phyloP scores from a whole-genome alignment of 2,113 vertebrate genomes.

The Dasyornis broadbenti region DNA sequence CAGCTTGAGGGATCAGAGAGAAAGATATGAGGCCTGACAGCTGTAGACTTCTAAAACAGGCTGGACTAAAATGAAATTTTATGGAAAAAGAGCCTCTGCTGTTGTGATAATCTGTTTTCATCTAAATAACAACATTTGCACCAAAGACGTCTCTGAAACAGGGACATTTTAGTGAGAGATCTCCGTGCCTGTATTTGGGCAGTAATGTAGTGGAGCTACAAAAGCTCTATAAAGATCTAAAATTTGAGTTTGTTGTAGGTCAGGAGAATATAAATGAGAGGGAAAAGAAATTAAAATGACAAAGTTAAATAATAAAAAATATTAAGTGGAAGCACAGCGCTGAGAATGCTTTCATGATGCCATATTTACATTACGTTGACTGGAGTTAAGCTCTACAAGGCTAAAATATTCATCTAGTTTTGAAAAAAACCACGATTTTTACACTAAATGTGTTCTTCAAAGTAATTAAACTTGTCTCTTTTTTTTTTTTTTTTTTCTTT shows the following conservation, averaged over 20 bases:
- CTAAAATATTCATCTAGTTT: constrained; percentile 23
- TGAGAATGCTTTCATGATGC: not conserved
- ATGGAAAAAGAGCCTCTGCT: not conserved
- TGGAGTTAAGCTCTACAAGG: not conserved
- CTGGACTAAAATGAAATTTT: constrained; percentile 31
- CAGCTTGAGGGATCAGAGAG: constrained; percentile 51
- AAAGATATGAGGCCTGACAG: constrained; percentile 9
- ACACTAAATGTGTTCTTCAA: not conserved
- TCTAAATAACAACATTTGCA: constrained; percentile 32
- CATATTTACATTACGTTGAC: not conserved
- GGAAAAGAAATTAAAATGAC: constrained; percentile 37
- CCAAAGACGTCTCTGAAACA: not conserved
- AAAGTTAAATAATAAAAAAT: constrained; percentile 25
- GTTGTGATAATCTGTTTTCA: constrained; percentile 38
- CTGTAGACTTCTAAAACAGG: constrained; percentile 7
- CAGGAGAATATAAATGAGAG: constrained; percentile 39
- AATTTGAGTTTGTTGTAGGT: not conserved
- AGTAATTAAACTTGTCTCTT: not conserved
- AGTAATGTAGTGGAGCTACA: not conserved
- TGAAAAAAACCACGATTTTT: constrained; percentile 29
- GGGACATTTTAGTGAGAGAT: constrained; percentile 46
- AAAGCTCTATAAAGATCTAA: constrained; percentile 10
- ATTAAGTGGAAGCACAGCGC: not conserved
- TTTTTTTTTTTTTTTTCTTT: not conserved
- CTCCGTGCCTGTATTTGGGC: not conserved